These are phyloP conservation scores for Prosapia bicincta DNA, from an alignment of 2,888 invertebrate species.

Conservation along the genomic window DNA sequence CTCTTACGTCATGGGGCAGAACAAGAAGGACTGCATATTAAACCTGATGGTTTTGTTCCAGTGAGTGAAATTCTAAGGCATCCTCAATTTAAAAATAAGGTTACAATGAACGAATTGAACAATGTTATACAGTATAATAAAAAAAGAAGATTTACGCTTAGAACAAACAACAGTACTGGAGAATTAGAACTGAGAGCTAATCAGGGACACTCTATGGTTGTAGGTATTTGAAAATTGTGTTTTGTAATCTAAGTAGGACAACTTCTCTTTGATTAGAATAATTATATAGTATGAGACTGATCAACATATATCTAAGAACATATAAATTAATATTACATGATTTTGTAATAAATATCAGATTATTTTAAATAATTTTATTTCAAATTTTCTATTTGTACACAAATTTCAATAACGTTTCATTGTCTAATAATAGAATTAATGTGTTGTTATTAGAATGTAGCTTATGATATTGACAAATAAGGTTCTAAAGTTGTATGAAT, in stretches of 20 bases:
- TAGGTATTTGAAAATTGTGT: background rate
- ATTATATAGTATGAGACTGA: background rate
- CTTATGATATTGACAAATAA: too few relatives aligned
- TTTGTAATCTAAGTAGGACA: too few relatives aligned
- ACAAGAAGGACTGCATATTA: conserved; percentile 10
- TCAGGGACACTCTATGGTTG: conserved; percentile 16
- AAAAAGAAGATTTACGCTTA: conserved; percentile 13
- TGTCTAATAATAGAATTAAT: too few relatives aligned
- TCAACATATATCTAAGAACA: background rate
- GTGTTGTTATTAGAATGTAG: too few relatives aligned
- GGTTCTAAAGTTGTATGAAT: too few relatives aligned
- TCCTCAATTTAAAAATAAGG: conserved; percentile 8
- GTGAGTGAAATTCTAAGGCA: conserved; percentile 7
- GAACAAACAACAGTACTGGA: conserved; percentile 3
- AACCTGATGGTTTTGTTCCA: conserved; percentile 12
- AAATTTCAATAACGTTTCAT: too few relatives aligned
- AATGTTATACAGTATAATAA: conserved; percentile 8
- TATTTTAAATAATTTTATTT: too few relatives aligned
- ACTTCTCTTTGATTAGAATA: too few relatives aligned
- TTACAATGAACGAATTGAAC: conserved; percentile 8
- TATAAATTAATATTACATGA: background rate
- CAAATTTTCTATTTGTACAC: too few relatives aligned
- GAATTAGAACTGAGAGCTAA: conserved; percentile 15
- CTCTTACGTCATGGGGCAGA: conserved; percentile 13
- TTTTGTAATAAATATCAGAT: too few relatives aligned